Evolutionary conservation across 2,113 vertebrate genomes (phyloP).

Genomic region (Zosterops borbonicus): DNA sequence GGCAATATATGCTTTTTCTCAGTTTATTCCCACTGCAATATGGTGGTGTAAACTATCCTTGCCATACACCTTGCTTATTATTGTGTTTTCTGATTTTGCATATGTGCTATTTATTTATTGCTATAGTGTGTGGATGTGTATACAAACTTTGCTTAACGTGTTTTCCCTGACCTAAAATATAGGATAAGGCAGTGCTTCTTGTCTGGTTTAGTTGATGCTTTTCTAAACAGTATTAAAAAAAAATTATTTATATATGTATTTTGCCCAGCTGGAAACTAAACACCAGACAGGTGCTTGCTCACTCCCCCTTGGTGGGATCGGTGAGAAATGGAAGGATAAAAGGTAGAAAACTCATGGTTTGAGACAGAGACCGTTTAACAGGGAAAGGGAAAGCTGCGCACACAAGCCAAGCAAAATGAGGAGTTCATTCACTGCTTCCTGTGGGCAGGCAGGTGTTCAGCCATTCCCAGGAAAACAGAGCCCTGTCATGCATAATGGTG

Average conservation of each 20-base stretch:
- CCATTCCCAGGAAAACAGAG: not conserved
- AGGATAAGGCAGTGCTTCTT: not conserved
- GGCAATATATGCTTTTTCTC: not conserved
- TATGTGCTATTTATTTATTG: not conserved
- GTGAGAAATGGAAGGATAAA: not conserved
- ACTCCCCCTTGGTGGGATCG: accelerated
- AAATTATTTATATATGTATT: not conserved
- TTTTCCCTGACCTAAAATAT: not conserved
- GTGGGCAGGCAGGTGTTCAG: not conserved
- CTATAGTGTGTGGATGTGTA: not conserved
- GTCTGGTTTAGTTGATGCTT: not conserved
- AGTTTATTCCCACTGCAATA: accelerated
- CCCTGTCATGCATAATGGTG: accelerated
- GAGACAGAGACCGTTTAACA: not conserved
- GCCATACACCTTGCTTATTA: not conserved
- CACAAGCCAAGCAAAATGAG: not conserved
- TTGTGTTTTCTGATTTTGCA: not conserved
- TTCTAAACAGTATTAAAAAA: not conserved
- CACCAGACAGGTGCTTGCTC: not conserved
- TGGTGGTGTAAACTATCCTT: not conserved
- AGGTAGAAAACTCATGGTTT: not conserved
- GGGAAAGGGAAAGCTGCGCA: not conserved
- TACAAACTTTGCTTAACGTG: not conserved
- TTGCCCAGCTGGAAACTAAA: not conserved
- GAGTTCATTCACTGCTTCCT: not conserved